Conservation (phyloP, 2,888 invertebrate species). For the Lepetodrilus schrolli region DNA sequence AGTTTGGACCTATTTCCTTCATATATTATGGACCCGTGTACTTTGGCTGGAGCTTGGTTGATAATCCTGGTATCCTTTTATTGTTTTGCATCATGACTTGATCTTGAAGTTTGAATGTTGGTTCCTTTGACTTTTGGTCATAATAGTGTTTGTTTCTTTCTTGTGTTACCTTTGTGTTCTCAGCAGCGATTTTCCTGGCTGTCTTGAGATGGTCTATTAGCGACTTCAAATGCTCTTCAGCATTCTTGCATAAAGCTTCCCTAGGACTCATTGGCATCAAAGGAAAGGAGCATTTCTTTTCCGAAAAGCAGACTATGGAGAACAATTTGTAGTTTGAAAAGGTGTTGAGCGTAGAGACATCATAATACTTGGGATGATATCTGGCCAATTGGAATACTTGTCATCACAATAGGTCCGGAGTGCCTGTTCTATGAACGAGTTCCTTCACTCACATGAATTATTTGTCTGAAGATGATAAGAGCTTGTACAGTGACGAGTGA, state of each 20-base stretch:
- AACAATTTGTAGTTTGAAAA: conserved; percentile 35
- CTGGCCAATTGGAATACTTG: not conserved
- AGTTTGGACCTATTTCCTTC: conserved; percentile 30
- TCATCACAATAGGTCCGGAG: too few relatives aligned
- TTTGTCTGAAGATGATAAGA: conserved; percentile 23
- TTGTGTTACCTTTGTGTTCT: conserved; percentile 7
- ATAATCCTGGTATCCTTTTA: conserved; percentile 24
- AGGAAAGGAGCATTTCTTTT: conserved; percentile 34
- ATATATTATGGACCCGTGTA: conserved; percentile 37
- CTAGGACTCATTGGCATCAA: too few relatives aligned
- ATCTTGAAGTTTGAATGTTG: conserved; percentile 30
- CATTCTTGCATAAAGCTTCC: too few relatives aligned
- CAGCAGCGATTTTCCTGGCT: not conserved
- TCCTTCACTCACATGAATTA: too few relatives aligned
- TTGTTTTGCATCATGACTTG: conserved; percentile 17
- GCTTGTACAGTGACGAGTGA: not conserved
- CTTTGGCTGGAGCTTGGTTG: conserved; percentile 26
- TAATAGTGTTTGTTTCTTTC: conserved; percentile 28
- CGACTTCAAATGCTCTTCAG: not conserved
- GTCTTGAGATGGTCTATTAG: conserved; percentile 19
- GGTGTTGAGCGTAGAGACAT: conserved; percentile 45
- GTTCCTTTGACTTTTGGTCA: conserved; percentile 35
- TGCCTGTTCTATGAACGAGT: too few relatives aligned
- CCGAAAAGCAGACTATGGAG: conserved; percentile 42
- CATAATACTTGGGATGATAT: conserved; percentile 39